Evolutionary conservation across 1,140 invertebrate genomes (phyloP).

Genomic region (Battus philenor): DNA sequence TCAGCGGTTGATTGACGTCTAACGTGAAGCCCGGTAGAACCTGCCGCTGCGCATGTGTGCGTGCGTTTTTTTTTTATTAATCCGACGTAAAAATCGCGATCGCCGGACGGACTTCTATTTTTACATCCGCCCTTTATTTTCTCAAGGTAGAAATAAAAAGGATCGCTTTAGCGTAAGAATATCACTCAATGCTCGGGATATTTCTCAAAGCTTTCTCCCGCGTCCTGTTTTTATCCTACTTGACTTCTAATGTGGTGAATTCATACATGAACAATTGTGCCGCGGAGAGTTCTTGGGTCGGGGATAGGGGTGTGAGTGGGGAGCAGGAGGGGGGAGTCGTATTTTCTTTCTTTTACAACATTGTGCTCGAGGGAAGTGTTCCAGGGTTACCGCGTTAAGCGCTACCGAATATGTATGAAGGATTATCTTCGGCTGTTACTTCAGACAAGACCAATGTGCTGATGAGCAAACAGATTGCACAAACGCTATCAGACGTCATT

Average conservation of each 20-base stretch:
- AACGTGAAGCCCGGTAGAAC: constrained; percentile 4
- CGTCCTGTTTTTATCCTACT: constrained; percentile 76
- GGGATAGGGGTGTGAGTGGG: constrained; percentile 21
- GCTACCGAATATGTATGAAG: constrained; percentile 17
- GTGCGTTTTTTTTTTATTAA: constrained; percentile 13
- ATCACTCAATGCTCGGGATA: constrained; percentile 66
- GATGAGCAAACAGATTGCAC: background rate
- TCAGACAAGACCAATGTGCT: background rate
- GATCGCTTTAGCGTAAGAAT: constrained; percentile 44
- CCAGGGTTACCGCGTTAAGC: constrained; percentile 19
- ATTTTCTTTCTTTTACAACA: constrained; percentile 51
- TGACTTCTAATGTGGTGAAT: constrained; percentile 77
- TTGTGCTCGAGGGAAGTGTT: constrained; percentile 31
- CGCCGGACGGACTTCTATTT: constrained; percentile 33
- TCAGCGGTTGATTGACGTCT: constrained; percentile 7
- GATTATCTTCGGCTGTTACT: constrained; percentile 18
- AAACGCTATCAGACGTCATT: too few species aligned
- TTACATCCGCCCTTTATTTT: constrained; percentile 37
- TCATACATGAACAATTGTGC: constrained; percentile 76
- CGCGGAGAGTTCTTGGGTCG: constrained; percentile 48
- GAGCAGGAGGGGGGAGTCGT: constrained; percentile 20
- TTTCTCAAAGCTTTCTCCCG: constrained; percentile 71
- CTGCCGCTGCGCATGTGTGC: too few species aligned
- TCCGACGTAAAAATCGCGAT: constrained; percentile 9
- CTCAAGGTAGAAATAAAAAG: constrained; percentile 42